Base-by-base conservation (phyloP, 2,797 vertebrate species). In the Neosilurus hyrtlii region DNA sequence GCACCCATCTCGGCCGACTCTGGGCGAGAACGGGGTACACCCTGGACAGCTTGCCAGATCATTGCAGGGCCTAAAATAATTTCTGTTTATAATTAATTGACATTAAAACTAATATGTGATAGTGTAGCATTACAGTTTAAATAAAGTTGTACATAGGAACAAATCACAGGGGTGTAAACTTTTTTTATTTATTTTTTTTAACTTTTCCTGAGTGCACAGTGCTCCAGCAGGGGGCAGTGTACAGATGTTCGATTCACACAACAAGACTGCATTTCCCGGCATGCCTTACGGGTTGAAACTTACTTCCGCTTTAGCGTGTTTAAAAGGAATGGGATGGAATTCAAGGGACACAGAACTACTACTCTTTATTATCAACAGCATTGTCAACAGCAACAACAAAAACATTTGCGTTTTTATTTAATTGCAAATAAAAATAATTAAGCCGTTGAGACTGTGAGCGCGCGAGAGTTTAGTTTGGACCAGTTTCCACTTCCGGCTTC, bases 221-320 rank as follows among this genome's bases (percentile, higher is more conserved):
- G 10, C 22, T n/a, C 68, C 22, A 51, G 68, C 70, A 72, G 70
- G 49, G 14, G 8, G n/a, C 70, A 15, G 14, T 54, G 49, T 72
- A 49, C 43, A n/a, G 12, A 37, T 16, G 5, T 26, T 52, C 35
- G 37, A 0, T 0, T 24, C 70, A 72, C 49, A 52, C 1, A 12
- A 74, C 3, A 62, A 76, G 57, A 91, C 90, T 88, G n/a, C 65
- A 86, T 87, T 90, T 87, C 91, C 92, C 92, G 86, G 56, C 4
- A 88, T 85, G 43, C 88, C n/a, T 37, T 11, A 18, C 2, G 24
- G 49, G 24, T 24, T 30, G 16, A 26, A 15, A 10, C 2, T 43
- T 3, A 2, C 20, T 65, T 78, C 78, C 74, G 74, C 35, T n/a
- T 12, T 22, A 8, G n/a, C 3, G 20, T 37, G 56, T 51, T 71